Evolutionary conservation across 2,113 vertebrate genomes (phyloP).

Genomic region (Dromiciops gliroides): DNA sequence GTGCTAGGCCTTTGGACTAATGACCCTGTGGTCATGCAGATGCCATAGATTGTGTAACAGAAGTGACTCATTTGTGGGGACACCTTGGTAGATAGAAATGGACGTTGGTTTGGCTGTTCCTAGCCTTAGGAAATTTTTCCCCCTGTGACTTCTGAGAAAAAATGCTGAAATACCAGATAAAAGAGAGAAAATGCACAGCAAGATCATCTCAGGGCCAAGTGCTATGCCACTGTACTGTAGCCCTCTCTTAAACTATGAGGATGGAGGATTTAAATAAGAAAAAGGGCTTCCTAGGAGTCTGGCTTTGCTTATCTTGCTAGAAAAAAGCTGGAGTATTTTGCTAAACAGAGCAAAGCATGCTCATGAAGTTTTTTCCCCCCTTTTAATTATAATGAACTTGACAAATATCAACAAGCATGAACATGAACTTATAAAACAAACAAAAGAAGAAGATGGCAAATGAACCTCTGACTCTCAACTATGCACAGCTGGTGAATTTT

Average conservation of each 20-base stretch:
- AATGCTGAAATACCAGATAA: not conserved
- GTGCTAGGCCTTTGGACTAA: not conserved
- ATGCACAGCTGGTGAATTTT: not conserved
- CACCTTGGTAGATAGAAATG: not conserved
- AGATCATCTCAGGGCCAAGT: not conserved
- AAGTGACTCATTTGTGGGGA: not conserved
- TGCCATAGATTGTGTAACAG: not conserved
- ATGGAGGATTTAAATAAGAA: rapidly evolving
- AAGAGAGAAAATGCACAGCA: conserved; percentile 14
- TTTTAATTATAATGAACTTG: not conserved
- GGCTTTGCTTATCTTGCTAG: not conserved
- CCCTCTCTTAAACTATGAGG: not conserved
- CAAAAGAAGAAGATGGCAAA: not conserved
- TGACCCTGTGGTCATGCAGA: not conserved
- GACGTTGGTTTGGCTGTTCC: not conserved
- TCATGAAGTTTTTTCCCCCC: not conserved
- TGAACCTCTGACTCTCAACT: not conserved
- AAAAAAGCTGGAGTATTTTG: not conserved
- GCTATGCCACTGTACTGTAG: not conserved
- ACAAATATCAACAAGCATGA: not conserved
- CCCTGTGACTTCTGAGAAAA: not conserved
- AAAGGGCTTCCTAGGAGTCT: not conserved
- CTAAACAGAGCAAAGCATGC: not conserved
- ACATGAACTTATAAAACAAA: not conserved
- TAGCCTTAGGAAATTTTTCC: not conserved